Evolutionary conservation across 1,140 invertebrate genomes (phyloP).

Genomic region (Anoplophora glabripennis): DNA sequence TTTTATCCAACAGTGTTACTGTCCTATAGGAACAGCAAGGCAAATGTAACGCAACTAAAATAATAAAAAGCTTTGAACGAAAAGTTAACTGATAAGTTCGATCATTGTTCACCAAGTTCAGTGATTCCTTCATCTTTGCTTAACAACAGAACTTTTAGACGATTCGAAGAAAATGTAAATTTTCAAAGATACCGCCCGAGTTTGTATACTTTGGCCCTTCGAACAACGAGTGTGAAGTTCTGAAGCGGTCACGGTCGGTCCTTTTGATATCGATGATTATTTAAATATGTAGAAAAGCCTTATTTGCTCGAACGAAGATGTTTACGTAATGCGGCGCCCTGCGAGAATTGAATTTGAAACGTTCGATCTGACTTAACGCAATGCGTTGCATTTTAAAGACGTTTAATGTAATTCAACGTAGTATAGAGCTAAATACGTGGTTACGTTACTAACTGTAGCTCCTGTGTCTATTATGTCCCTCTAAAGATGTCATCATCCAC

Average conservation of each 20-base stretch:
- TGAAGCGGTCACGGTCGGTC: conserved; percentile 21
- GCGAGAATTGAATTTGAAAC: neutral
- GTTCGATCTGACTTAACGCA: conserved; percentile 1
- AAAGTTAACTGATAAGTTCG: no score
- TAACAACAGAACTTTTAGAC: neutral
- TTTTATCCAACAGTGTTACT: no score
- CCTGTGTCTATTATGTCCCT: no score
- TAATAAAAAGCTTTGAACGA: no score
- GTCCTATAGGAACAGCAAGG: no score
- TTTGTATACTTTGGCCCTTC: conserved; percentile 27
- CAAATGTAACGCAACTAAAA: no score
- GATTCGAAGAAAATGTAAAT: conserved; percentile 21
- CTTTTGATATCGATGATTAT: conserved; percentile 30
- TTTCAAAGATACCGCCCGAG: conserved; percentile 21
- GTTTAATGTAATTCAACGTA: no score
- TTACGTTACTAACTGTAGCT: no score
- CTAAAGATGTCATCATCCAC: no score
- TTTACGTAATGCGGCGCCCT: conserved; percentile 23
- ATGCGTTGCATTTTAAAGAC: neutral
- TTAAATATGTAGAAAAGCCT: conserved; percentile 35
- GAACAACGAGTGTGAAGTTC: conserved; percentile 24
- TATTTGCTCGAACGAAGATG: conserved; percentile 31
- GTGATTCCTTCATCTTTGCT: no score
- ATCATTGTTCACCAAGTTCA: no score
- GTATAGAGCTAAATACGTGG: no score